Conservation (phyloP, 2,797 vertebrate genomes). For the Pipistrellus nathusii region DNA sequence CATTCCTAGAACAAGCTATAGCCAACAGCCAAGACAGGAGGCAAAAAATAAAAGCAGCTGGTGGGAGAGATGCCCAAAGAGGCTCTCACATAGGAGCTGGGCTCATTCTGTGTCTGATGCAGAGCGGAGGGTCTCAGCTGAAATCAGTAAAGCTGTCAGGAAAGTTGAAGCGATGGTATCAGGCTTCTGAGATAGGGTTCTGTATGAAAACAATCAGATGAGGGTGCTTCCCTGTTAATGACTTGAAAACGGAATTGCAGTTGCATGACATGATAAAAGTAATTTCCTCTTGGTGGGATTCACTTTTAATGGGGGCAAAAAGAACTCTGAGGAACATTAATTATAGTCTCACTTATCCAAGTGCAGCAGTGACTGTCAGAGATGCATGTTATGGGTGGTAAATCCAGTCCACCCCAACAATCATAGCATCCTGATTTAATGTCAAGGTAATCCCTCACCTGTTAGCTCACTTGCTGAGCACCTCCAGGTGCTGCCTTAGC, state of each 20-base stretch:
- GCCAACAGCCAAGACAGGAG: conserved; percentile 77
- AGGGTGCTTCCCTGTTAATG: conserved; percentile 65
- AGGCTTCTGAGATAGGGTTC: conserved; percentile 59
- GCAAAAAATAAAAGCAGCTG: conserved; percentile 75
- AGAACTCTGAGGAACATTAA: conserved; percentile 67
- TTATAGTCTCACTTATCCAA: background rate
- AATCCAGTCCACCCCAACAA: background rate
- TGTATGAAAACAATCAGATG: conserved; percentile 1
- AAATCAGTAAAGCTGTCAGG: conserved; percentile 67
- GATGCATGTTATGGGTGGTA: background rate
- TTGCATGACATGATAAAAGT: conserved; percentile 63
- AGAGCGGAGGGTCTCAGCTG: conserved; percentile 57
- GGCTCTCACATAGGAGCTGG: conserved; percentile 10
- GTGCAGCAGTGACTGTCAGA: background rate
- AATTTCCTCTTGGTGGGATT: conserved; percentile 70
- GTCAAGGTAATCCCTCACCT: background rate
- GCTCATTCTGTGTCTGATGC: conserved; percentile 48
- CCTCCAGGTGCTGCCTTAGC: background rate
- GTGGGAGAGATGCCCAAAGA: conserved; percentile 67
- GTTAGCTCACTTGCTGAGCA: background rate
- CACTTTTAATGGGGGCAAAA: conserved; percentile 58
- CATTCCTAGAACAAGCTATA: conserved; percentile 83
- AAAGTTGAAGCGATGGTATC: conserved; percentile 52
- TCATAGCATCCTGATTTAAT: background rate
- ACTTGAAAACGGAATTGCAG: conserved; percentile 78